phyloP scores from a whole-genome alignment of 1,140 invertebrate genomes.

The Adoxophyes honmai region DNA sequence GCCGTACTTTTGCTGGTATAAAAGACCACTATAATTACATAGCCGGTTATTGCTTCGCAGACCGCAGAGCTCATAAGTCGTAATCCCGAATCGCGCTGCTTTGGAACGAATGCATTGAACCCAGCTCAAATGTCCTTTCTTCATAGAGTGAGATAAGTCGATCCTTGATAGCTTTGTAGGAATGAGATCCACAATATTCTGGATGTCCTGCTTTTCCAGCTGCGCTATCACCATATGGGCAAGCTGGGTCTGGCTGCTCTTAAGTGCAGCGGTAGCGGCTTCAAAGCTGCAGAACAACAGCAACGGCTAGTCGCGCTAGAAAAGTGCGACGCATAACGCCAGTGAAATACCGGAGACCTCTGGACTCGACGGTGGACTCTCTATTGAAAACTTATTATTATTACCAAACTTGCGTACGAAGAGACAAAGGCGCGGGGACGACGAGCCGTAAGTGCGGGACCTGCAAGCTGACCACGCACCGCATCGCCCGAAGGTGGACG shows the following conservation, averaged over 20 bases:
- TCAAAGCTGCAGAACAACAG: conserved; percentile 19
- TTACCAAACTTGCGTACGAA: too few species aligned
- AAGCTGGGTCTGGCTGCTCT: conserved; percentile 18
- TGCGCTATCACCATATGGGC: conserved; percentile 23
- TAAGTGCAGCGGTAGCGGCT: conserved; percentile 14
- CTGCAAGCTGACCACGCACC: too few species aligned
- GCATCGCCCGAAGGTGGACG: too few species aligned
- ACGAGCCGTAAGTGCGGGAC: too few species aligned
- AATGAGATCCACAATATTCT: conserved; percentile 18
- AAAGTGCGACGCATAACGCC: too few species aligned
- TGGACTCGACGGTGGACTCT: too few species aligned
- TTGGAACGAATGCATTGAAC: conserved; percentile 21
- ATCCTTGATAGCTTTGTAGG: neutral
- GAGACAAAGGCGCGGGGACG: too few species aligned
- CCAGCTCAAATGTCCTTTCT: conserved; percentile 20
- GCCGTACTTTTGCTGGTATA: too few species aligned
- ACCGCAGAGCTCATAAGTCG: conserved; percentile 18
- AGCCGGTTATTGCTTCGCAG: conserved; percentile 27
- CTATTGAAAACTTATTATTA: too few species aligned
- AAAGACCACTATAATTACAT: conserved; percentile 10
- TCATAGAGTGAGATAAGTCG: neutral
- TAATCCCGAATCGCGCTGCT: too few species aligned
- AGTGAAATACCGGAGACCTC: too few species aligned
- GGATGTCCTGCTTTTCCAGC: conserved; percentile 18
- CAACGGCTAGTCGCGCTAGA: too few species aligned